Base-by-base conservation (phyloP, 2,888 invertebrate genomes). In the Eugnorisma glareosa region DNA sequence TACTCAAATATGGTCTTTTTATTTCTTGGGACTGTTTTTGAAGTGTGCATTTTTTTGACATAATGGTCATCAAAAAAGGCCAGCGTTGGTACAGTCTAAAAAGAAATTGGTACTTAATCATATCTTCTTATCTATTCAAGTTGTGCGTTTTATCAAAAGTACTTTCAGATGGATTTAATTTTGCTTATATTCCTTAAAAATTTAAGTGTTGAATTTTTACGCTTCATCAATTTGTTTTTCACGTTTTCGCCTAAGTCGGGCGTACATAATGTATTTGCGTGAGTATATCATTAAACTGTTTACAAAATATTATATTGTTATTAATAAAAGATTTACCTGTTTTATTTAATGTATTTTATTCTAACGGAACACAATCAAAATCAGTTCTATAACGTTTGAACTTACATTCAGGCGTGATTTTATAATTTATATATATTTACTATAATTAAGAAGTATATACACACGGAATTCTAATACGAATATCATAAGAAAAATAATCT, bases 351-450 rank as follows among this genome's bases (percentile, higher is more conserved):
- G 80, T 64, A 80, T 72, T 84, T 82, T 75, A 78, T 83, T 86
- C 83, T 84, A 86, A 83, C 81, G 71, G 88, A 87, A 87, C 87
- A 88, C 88, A 87, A 87, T 83, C 28, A 71, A 86, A 81, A 83
- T 88, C 88, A 87, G 87, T 88, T 88, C 88, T 79, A 77, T 86
- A 75, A 76, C 70, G 76, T 82, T 88, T 87, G 86, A 86, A 87
- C 82, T 84, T 84, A 88, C 73, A 86, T 78, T 79, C 86, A 86
- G 88, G 88, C 86, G 75, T 86, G 81, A 81, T 81, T 77, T 77
- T 73, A 82, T 74, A 66, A 66, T 84, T 80, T 75, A 82, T 76
- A 77, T 83, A 82, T 81, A 68, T 69, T 74, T 61, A 74, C 63
- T 70, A 72, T 75, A 70, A 51, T 81, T 71, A 86, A 79, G 71